Percentiles rank a stretch among this genome's conserved stretches.
Evolutionary conservation across 2,113 vertebrate species (phyloP).

Genomic region (Gopherus evgoodei): DNA sequence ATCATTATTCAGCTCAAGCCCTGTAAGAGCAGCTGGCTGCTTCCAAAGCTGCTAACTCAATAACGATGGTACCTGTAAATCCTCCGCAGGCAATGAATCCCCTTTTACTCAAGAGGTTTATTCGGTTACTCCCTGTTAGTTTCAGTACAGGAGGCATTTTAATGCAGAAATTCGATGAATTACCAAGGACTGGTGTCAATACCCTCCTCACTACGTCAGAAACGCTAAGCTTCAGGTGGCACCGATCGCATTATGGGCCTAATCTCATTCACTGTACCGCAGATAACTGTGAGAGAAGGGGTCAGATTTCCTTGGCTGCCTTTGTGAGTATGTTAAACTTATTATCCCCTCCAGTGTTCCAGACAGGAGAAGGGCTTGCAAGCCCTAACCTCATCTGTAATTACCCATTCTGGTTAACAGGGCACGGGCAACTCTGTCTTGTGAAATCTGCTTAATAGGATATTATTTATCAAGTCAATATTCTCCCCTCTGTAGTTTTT

Average conservation of each 20-base stretch:
- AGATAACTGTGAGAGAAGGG: neutral
- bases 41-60: neutral
- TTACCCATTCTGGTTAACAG: slow-evolving; percentile 22
- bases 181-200: slow-evolving; percentile 18
- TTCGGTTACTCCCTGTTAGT: slow-evolving; percentile 25
- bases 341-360: slow-evolving; percentile 19
- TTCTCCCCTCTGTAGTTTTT: neutral
- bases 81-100: slow-evolving; percentile 46
- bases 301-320: slow-evolving; percentile 11
- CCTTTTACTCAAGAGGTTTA: slow-evolving; percentile 34
- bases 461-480: slow-evolving; percentile 40
- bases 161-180: slow-evolving; percentile 28
- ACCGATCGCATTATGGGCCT: neutral
- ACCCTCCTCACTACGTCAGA: neutral
- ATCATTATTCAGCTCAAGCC: neutral
- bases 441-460: slow-evolving; percentile 18
- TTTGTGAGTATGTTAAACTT: slow-evolving; percentile 24
- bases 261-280: neutral
- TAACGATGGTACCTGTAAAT: neutral
- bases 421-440: neutral
- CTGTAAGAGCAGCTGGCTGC: neutral
- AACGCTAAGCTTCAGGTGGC: slow-evolving; percentile 34
- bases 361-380: slow-evolving; percentile 24
- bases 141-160: slow-evolving; percentile 31
- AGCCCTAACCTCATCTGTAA: neutral